phyloP scores from a whole-genome alignment of 2,888 invertebrate genomes.

The Theretra japonica region DNA sequence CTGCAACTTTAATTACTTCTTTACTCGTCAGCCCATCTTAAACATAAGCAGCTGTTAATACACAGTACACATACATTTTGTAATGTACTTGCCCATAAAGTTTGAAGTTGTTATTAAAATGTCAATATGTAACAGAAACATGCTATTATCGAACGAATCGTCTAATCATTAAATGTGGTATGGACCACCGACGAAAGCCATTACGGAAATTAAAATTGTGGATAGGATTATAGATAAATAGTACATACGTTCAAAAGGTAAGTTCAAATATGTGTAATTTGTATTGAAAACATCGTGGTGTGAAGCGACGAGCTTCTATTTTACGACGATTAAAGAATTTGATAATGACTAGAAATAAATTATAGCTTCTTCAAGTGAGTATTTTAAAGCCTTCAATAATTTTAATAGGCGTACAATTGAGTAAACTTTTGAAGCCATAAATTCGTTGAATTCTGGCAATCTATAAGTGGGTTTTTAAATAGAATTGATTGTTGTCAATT shows the following conservation, averaged over 20 bases:
- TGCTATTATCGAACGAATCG: conserved; percentile 50
- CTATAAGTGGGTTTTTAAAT: too few relatives aligned
- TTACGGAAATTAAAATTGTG: conserved; percentile 62
- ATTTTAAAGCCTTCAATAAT: too few relatives aligned
- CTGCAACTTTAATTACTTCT: too few relatives aligned
- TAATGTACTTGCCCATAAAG: background rate
- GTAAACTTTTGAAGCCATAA: too few relatives aligned
- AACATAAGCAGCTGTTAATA: background rate
- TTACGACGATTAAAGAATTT: background rate
- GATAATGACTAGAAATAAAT: background rate
- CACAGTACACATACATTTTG: background rate
- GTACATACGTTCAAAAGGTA: background rate
- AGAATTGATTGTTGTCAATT: too few relatives aligned
- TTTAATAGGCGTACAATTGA: too few relatives aligned
- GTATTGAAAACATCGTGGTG: background rate
- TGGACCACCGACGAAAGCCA: conserved; percentile 64
- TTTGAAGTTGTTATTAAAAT: conserved; percentile 56
- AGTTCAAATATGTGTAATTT: background rate
- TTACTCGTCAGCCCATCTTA: background rate
- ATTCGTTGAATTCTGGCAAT: too few relatives aligned
- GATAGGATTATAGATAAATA: conserved; percentile 28
- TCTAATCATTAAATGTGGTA: conserved; percentile 45
- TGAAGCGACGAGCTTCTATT: background rate
- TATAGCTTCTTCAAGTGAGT: too few relatives aligned
- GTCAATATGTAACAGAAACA: conserved; percentile 61